Percentiles rank a stretch among this genome's conserved stretches.
Evolutionary conservation across 1,140 invertebrate species (phyloP).

Genomic region (Belonocnema kinseyi): DNA sequence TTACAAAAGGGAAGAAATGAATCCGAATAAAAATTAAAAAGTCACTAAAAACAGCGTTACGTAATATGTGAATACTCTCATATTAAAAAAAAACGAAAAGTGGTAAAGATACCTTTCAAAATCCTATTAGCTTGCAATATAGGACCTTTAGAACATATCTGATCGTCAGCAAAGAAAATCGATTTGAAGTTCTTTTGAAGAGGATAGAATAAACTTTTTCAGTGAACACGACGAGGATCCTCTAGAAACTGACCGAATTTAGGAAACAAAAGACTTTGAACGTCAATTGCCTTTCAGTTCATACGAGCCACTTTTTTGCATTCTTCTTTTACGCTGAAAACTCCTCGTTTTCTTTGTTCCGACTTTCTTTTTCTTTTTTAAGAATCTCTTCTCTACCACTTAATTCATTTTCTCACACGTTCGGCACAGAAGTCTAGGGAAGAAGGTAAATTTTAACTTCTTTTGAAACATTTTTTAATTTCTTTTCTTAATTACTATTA

Average conservation of each 20-base stretch:
- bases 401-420: neutral
- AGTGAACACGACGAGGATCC: slow-evolving; percentile 1
- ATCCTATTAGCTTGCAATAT: slow-evolving; percentile 9
- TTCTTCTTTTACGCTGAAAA: neutral
- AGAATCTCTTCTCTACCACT: neutral
- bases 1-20: no score
- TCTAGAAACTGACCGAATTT: slow-evolving; percentile 28
- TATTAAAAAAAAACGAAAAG: no score
- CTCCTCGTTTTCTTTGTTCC: neutral
- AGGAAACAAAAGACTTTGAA: slow-evolving; percentile 8
- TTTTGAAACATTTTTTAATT: neutral
- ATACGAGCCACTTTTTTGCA: neutral
- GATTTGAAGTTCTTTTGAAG: slow-evolving; percentile 24
- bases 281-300: slow-evolving; percentile 1
- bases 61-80: no score
- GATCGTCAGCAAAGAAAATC: neutral
- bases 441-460: neutral
- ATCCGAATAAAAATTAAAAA: no score
- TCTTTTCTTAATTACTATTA: neutral
- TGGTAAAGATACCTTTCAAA: neutral
- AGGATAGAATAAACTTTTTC: slow-evolving; percentile 25
- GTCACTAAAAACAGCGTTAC: no score
- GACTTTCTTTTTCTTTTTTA: neutral
- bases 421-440: neutral
- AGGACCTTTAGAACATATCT: slow-evolving; percentile 6